Base-by-base conservation (phyloP, 2,113 vertebrate genomes). In the Python bivittatus region DNA sequence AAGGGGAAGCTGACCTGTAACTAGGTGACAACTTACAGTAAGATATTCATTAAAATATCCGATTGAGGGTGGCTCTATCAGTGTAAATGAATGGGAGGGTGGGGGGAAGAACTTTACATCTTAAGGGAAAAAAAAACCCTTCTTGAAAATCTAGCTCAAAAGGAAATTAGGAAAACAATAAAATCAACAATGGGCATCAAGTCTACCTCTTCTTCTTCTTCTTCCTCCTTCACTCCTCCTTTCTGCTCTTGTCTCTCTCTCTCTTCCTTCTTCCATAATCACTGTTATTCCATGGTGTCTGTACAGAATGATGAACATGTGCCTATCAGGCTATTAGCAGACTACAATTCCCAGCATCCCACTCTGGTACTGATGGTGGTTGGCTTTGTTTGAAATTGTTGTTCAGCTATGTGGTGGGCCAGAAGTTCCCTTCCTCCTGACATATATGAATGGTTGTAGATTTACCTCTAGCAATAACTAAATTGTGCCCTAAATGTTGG, bases 1-100 rank as follows among this genome's bases (percentile, higher is more conserved):
- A 96, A 96, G 96, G 93, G 94, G 95, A 97, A 88, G 90, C 85
- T 96, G 95, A 97, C 94, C 96, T 94, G 94, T 94, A 95, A 95
- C 95, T 96, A 96, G 93, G 95, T 94, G 95, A 95, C 92, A 94
- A 93, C 94, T 95, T 95, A 95, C 92, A 95, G 33, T 95, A 95
- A 95, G 94, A 96, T 97, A 96, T 96, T 97, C 96, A 97, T 96
- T 97, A 96, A 96, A 97, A 96, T 52, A 38, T 13, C 72, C 56
- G 60, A 68, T 89, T 95, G 92, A 94, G 94, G 93, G 64, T 94
- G 94, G 95, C 85, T 60, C 91, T 58, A 58, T 93, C 93, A 84
- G 88, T 91, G 94, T 94, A 96, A 95, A 96, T 48, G 48, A 48
- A 48, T n/a, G 3, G 29, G 29, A n/a, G n/a, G n/a, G n/a, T n/a